A percentile compares a stretch with the other conserved stretches of the same genome.
These are phyloP conservation scores for Drosophila ohnishii DNA, from an alignment of 1,140 invertebrate species.

Conservation along the genomic window DNA sequence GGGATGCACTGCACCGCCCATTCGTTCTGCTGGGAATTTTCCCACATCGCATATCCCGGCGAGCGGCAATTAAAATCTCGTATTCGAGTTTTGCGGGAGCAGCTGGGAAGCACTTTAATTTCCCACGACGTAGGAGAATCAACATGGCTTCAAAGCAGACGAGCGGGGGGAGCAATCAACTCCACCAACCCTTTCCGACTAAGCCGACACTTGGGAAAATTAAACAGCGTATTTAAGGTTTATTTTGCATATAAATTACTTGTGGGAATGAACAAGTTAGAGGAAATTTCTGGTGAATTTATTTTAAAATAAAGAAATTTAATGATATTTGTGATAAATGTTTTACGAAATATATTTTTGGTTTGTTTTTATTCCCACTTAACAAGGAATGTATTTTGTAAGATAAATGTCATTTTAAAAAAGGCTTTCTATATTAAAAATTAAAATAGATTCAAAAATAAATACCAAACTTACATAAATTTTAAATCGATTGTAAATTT, in stretches of 20 bases:
- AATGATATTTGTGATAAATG: background rate
- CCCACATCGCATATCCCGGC: conserved; percentile 27
- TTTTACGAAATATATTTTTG: too few relatives aligned
- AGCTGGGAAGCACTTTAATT: conserved; percentile 71
- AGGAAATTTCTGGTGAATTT: background rate
- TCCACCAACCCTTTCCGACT: background rate
- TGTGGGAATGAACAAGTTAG: background rate
- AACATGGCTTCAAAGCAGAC: conserved; percentile 46
- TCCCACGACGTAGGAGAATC: conserved; percentile 61
- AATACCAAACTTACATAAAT: too few relatives aligned
- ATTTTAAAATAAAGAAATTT: background rate
- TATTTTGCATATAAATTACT: conserved; percentile 11
- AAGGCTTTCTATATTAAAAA: too few relatives aligned
- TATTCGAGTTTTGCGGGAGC: conserved; percentile 57
- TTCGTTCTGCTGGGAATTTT: conserved; percentile 14
- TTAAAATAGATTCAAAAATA: too few relatives aligned
- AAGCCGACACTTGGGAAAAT: conserved; percentile 17
- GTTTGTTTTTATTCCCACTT: too few relatives aligned
- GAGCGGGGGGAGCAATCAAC: conserved; percentile 24
- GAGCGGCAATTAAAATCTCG: conserved; percentile 76
- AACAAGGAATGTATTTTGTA: too few relatives aligned
- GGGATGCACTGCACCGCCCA: conserved; percentile 10
- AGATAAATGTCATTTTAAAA: too few relatives aligned
- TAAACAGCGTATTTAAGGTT: background rate
- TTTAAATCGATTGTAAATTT: too few relatives aligned